A percentile compares a stretch with the other conserved stretches of the same genome.
phyloP scores from a whole-genome alignment of 2,113 vertebrate species.

The Rhadina sibilatrix region DNA sequence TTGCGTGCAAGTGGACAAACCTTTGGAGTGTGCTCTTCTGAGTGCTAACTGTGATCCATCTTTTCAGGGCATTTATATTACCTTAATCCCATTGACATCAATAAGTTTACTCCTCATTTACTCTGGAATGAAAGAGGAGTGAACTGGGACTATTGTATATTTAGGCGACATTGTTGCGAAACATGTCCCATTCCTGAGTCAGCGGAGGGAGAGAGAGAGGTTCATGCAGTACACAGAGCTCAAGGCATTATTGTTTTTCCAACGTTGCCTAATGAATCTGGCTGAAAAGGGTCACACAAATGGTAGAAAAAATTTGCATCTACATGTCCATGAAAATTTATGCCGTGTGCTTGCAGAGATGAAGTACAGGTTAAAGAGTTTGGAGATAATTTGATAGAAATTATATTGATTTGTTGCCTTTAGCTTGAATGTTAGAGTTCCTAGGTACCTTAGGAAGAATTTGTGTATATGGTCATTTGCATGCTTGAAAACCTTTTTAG shows the following conservation, averaged over 20 bases:
- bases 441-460: neutral
- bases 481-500: neutral
- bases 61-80: slow-evolving; percentile 29
- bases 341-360: neutral
- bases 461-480: neutral
- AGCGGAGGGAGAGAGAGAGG: neutral
- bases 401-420: neutral
- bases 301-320: neutral
- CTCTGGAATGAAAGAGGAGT: neutral
- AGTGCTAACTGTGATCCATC: neutral
- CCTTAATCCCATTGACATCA: slow-evolving; percentile 26
- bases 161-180: neutral
- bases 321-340: neutral
- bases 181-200: neutral
- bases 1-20: neutral
- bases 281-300: slow-evolving; percentile 2
- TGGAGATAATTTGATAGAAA: neutral
- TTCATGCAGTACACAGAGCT: neutral
- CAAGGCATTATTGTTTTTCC: neutral
- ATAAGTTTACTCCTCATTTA: slow-evolving; percentile 29
- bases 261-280: neutral
- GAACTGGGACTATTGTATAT: neutral
- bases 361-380: neutral
- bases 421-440: neutral
- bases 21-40: neutral